A percentile compares a stretch with the other conserved stretches of the same genome.
Evolutionary conservation across 2,888 invertebrate species (phyloP).

Genomic region (Aplocera efformata): DNA sequence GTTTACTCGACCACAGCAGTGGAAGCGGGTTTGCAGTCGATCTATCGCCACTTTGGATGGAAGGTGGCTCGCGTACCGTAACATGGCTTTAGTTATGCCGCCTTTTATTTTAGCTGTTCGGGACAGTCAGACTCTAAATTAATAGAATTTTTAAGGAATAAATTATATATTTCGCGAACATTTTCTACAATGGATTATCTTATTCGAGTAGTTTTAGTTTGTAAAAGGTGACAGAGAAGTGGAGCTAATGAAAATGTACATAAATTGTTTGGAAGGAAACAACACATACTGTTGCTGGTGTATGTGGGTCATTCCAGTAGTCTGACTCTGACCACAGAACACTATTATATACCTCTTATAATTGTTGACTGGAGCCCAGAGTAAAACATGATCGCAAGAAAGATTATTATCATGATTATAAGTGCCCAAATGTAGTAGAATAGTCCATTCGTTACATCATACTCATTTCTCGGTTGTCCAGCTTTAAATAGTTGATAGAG

Average conservation of each 20-base stretch:
- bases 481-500: slow-evolving; percentile 70
- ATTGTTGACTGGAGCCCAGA: slow-evolving; percentile 71
- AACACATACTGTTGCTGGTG: no score
- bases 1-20: slow-evolving; percentile 81
- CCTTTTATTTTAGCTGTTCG: slow-evolving; percentile 70
- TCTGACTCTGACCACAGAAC: no score
- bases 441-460: slow-evolving; percentile 68
- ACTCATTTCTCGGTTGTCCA: slow-evolving; percentile 60
- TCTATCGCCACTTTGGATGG: slow-evolving; percentile 79
- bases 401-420: slow-evolving; percentile 66
- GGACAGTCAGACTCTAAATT: background rate
- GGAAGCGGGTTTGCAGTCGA: slow-evolving; percentile 80
- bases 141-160: background rate
- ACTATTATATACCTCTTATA: slow-evolving; percentile 69
- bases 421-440: slow-evolving; percentile 71
- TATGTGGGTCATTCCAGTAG: no score
- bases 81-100: slow-evolving; percentile 80
- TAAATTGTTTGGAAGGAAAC: no score
- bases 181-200: no score
- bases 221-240: no score
- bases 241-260: no score
- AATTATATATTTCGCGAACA: background rate
- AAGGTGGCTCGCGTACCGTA: slow-evolving; percentile 76
- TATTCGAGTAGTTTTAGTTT: no score
- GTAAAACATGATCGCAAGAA: slow-evolving; percentile 71